Evolutionary conservation across 2,797 vertebrate species (phyloP), one percentile per base, ranked within the genome.

Genomic region (Siniperca undulata): DNA sequence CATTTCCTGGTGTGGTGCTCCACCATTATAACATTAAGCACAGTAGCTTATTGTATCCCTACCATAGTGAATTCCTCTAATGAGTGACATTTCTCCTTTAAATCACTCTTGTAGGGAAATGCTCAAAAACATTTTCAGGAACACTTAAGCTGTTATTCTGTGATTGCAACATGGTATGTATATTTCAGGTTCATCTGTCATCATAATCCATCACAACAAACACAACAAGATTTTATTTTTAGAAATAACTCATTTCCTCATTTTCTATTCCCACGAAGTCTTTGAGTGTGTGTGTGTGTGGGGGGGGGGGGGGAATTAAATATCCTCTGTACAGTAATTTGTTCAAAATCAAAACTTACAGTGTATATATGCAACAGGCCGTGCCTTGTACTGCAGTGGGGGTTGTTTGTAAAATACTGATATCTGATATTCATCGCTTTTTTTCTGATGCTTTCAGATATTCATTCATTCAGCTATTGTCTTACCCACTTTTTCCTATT

Each of bases 391-490:
- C 24, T 61, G 19, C 44, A 30, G 3, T 24, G 34, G 40, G 17
- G 17, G 40, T 11, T 10, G 38, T 19, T 60, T 5, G 20, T 48
- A 36, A 62, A 38, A 36, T 2, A 50, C 10, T 48, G 11, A 36
- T 66, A 10, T 64, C 52, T 34, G 9, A 60, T 72, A 34, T 61
- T 22, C 38, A 53, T 50, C 34, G 16, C 0, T 13, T 59, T n/a
- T 44, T 48, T 56, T 53, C 42, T 64, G 27, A 48, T 67, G 17
- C 27, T n/a, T 56, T 60, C 40, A 2, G 64, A 42, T 70, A 56
- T 71, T 58, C 64, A 60, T 83, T 84, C 74, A 78, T 73, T 17
- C 44, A 70, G 72, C 64, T 70, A 22, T 88, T 84, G 69, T 79
- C 69, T 79, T 78, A 61, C 36, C 52, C 68, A 22, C 22, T 82